Evolutionary conservation across 2,113 vertebrate species (phyloP).

Genomic region (Ciconia stormi): DNA sequence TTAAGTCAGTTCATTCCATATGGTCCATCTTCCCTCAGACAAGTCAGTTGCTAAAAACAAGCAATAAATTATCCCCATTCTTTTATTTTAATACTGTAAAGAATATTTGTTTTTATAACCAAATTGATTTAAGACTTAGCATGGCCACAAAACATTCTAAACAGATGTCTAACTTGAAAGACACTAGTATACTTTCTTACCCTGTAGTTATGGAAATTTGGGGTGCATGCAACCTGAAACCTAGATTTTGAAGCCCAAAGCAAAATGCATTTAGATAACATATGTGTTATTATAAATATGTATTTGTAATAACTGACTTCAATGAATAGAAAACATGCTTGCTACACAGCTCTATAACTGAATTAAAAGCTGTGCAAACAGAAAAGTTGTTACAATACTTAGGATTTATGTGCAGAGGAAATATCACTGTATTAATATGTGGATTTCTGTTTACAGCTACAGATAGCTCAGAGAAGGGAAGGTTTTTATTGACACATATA

Average conservation of each 20-base stretch:
- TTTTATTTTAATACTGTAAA: conserved; percentile 57
- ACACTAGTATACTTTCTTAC: neutral
- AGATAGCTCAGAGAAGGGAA: neutral
- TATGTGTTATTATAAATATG: neutral
- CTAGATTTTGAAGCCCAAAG: neutral
- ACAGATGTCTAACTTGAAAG: conserved; percentile 56
- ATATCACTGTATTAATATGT: neutral
- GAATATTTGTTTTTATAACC: conserved; percentile 61
- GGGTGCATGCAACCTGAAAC: neutral
- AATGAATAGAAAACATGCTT: neutral
- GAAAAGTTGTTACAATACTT: neutral
- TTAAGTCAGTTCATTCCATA: conserved; percentile 14
- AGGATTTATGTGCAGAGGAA: neutral
- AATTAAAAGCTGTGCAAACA: neutral
- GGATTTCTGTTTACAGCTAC: neutral
- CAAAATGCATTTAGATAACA: neutral
- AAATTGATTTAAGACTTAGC: conserved; percentile 61
- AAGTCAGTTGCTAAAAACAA: conserved; percentile 39
- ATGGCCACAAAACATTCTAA: conserved; percentile 37
- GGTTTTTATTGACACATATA: neutral
- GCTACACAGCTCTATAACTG: neutral
- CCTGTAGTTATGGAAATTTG: neutral
- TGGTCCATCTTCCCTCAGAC: conserved; percentile 24
- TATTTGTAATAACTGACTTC: neutral
- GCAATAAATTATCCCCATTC: conserved; percentile 18